Base-by-base conservation (phyloP, 2,888 invertebrate species). In the Holacanthella duospinosa region DNA sequence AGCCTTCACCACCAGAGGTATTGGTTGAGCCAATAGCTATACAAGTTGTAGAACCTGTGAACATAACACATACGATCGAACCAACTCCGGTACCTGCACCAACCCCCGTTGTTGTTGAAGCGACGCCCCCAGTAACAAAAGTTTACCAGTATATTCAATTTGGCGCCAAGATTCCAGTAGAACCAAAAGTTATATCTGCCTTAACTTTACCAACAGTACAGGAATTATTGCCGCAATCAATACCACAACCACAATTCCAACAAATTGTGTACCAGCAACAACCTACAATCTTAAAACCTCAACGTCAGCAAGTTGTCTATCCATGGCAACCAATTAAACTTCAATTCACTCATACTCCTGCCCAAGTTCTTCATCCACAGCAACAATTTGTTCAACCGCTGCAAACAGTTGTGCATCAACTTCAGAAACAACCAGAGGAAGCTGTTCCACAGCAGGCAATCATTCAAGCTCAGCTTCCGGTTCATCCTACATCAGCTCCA, bases 401-500 rank as follows among this genome's bases (percentile, higher is more conserved):
- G 16, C 54, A 21, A 43, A 43, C 9, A 59, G 21, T 29, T 9
- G 29, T n/a, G n/a, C n/a, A 28, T 44, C 28, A 44, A 29, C n/a
- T 54, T n/a, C 36, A 36, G 19, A 9, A n/a, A n/a, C 19, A 9
- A 9, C 12, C 21, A 4, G 6, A 36, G 9, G 9, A 36, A 6
- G 9, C 6, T 29, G 29, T 9, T 21, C 3, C 29, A 19, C 36
- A 16, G 12, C 29, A 24, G 24, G 6, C 27, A 25, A 58, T 59
- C 29, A 60, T 27, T 48, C 63, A n/a, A 16, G 59, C 58, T 57
- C 64, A 48, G 12, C 55, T 27, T 48, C 63, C 16, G 21, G 59
- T 55, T 57, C 64, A 48, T 6, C 55, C 56, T 21, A 25, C 48
- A 24, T 62, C 63, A 25, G 44, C 44, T n/a, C 61, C 29, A 55